Base-by-base conservation (phyloP, 2,888 invertebrate genomes). In the Schizotus pectinicornis region DNA sequence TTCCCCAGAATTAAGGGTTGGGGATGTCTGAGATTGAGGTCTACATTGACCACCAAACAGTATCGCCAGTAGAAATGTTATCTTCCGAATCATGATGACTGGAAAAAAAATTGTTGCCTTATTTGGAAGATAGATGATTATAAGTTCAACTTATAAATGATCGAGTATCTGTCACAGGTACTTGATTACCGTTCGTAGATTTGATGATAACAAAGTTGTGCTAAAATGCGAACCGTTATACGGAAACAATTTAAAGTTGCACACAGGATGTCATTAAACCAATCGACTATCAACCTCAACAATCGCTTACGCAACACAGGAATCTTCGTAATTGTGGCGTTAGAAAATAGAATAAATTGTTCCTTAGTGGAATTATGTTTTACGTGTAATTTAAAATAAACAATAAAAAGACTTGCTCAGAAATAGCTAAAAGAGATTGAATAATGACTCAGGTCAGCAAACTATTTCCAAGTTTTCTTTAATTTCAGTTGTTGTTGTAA, bases 261-360 rank as follows among this genome's bases (percentile, higher is more conserved):
- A 46, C 46, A 46, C 35, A 46, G 46, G 46, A 46, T 46, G 46
- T 46, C 46, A 35, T 46, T 46, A 46, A 46, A 35, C 14, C 2
- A 22, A 46, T 22, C 22, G 35, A 22, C 22, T 46, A 35, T 12
- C 33, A 46, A 46, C 46, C 22, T 22, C 22, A 22, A 22, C 22
- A 22, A 22, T 22, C 22, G 5, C 22, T 22, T 22, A 22, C 22
- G 22, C 5, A 22, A 22, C 22, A 22, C 22, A 22, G 5, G 22
- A 22, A 22, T 22, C 22, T 22, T 22, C 22, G 5, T 22, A 22
- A 22, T 22, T 22, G 22, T 22, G 22, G 22, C 5, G 5, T 22
- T 12, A 42, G n/a, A 12, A 33, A 33, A 42, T 2, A 2, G 1
- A 8, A n/a, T 42, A 42, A 22, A 14, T 7, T 14, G n/a, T 3